phyloP scores from a whole-genome alignment of 2,888 invertebrate genomes.

The Subacronicta megacephala region DNA sequence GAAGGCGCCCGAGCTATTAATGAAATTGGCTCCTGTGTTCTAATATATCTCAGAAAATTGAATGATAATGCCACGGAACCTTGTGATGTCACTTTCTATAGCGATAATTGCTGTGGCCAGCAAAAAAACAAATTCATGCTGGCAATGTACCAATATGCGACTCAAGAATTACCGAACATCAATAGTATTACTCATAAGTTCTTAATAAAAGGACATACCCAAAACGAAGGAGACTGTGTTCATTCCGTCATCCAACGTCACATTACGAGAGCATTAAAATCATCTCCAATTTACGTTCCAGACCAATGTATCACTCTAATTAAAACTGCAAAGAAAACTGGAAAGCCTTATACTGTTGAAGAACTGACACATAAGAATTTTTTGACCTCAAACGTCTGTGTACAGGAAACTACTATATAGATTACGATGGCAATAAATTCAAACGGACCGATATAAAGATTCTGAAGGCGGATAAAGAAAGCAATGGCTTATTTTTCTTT shows the following conservation, averaged over 20 bases:
- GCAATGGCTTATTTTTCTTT: too few species aligned
- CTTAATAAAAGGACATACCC: conserved; percentile 55
- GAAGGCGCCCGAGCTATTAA: conserved; percentile 10
- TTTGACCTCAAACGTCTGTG: too few species aligned
- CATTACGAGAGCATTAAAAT: neutral
- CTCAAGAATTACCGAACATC: conserved; percentile 7
- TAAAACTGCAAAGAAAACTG: neutral
- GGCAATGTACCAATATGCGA: conserved; percentile 17
- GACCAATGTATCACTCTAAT: neutral
- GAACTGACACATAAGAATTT: too few species aligned
- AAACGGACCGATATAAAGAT: too few species aligned
- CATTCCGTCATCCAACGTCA: neutral
- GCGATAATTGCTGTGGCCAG: conserved; percentile 16
- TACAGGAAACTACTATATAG: too few species aligned
- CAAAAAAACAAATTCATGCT: conserved; percentile 27
- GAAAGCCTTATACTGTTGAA: conserved; percentile 1
- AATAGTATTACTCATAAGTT: conserved; percentile 45
- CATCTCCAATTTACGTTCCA: neutral
- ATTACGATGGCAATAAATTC: too few species aligned
- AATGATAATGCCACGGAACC: conserved; percentile 9
- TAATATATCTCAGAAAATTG: conserved; percentile 11
- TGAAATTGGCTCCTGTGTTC: conserved; percentile 10
- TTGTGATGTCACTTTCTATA: conserved; percentile 11
- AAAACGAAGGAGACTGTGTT: neutral
- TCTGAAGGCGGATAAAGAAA: too few species aligned